Evolutionary conservation across 2,113 vertebrate genomes (phyloP).

Genomic region (Eonycteris spelaea): DNA sequence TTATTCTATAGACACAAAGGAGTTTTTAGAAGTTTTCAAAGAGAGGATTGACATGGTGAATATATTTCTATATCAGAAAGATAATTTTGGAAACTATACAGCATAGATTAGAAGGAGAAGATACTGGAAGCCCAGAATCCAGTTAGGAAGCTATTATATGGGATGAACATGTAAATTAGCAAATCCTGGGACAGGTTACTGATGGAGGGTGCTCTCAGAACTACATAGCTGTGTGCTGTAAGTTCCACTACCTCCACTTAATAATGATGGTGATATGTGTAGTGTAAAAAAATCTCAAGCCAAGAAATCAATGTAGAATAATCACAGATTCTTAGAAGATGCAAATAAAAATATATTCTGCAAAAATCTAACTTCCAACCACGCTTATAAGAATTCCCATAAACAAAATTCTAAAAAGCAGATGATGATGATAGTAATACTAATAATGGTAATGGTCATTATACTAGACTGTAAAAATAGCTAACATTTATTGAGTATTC

Average conservation of each 20-base stretch:
- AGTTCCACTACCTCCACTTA: neutral
- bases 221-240: neutral
- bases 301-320: neutral
- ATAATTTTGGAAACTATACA: neutral
- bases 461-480: neutral
- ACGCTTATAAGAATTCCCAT: neutral
- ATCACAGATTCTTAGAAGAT: neutral
- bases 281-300: neutral
- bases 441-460: neutral
- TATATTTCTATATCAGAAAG: neutral
- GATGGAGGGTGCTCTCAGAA: neutral
- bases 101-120: neutral
- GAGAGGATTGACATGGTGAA: neutral
- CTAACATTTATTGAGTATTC: neutral
- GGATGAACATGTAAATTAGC: neutral
- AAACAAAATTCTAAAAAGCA: neutral
- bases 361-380: neutral
- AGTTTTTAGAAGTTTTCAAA: neutral
- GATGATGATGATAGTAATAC: neutral
- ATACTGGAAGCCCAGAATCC: neutral
- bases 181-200: fast-evolving
- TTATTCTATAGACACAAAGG: neutral
- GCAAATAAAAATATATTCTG: neutral
- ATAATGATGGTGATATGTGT: neutral
- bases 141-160: neutral